Conservation (phyloP, 2,113 vertebrate genomes). For the Neolamprologus tretocephalus region DNA sequence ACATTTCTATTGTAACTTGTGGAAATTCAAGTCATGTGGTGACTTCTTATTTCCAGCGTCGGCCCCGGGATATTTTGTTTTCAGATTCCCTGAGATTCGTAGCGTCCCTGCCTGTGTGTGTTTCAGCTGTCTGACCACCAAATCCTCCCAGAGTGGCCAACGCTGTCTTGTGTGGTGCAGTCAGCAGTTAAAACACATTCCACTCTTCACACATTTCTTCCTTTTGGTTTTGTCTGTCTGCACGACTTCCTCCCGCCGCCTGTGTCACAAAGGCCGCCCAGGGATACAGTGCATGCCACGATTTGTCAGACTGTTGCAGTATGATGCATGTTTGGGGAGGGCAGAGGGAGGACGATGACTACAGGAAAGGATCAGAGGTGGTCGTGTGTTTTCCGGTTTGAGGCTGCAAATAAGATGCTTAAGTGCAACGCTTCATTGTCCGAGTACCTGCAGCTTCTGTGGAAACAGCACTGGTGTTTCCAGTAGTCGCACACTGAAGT, state of each 20-base stretch:
- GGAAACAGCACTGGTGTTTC: constrained; percentile 55
- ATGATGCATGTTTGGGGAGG: not conserved
- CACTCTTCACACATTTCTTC: constrained; percentile 57
- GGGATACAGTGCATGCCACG: constrained; percentile 1
- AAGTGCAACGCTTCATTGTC: not conserved
- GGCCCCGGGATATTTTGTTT: constrained; percentile 31
- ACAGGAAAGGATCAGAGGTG: not conserved
- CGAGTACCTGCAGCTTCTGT: constrained; percentile 11
- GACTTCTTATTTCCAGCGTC: constrained; percentile 25
- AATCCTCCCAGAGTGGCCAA: constrained; percentile 33
- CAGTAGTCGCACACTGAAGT: constrained; percentile 73
- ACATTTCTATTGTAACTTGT: constrained; percentile 33
- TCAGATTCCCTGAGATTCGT: constrained; percentile 12
- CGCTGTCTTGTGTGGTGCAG: constrained; percentile 49
- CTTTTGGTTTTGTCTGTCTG: constrained; percentile 55
- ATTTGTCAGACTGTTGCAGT: constrained; percentile 1
- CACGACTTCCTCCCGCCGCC: constrained; percentile 34
- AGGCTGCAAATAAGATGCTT: constrained; percentile 12
- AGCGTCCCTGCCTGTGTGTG: constrained; percentile 10
- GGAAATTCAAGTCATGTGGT: constrained; percentile 39
- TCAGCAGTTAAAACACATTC: constrained; percentile 62
- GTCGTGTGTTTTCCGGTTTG: not conserved
- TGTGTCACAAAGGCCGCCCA: constrained; percentile 28
- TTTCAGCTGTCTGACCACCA: constrained; percentile 50
- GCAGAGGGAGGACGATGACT: not conserved